phyloP scores from a whole-genome alignment of 2,797 vertebrate species.

The Limosa lapponica region DNA sequence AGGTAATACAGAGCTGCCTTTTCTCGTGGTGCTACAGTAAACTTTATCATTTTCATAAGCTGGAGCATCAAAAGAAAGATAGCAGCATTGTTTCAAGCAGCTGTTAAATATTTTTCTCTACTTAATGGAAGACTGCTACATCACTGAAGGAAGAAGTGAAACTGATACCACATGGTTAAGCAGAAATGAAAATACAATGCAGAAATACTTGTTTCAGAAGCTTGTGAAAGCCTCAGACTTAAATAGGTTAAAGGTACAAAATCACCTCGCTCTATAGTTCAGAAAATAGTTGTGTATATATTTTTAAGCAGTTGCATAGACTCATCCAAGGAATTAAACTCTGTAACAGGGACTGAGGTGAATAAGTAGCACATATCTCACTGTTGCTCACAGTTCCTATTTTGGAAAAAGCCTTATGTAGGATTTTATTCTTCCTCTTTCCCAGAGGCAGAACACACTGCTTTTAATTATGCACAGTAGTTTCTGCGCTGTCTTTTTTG shows the following conservation, averaged over 20 bases:
- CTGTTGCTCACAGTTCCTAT: not conserved
- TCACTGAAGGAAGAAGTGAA: not conserved
- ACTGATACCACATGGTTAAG: not conserved
- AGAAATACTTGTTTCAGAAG: not conserved
- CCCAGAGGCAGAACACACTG: not conserved
- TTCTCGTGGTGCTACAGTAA: constrained; percentile 72
- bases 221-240: not conserved
- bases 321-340: not conserved
- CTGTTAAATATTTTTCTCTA: not conserved
- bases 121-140: not conserved
- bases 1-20: constrained; percentile 78
- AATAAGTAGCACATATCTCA: not conserved
- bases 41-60: not conserved
- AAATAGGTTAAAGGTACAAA: not conserved
- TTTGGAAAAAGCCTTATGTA: not conserved
- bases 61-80: not conserved
- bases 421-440: not conserved
- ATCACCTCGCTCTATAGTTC: not conserved
- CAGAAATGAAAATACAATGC: not conserved
- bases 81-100: not conserved
- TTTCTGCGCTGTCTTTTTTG: not conserved
- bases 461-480: not conserved
- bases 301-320: not conserved
- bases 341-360: not conserved
- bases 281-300: not conserved